Conservation (phyloP, 2,888 invertebrate genomes). For the Synergus laeviventris region DNA sequence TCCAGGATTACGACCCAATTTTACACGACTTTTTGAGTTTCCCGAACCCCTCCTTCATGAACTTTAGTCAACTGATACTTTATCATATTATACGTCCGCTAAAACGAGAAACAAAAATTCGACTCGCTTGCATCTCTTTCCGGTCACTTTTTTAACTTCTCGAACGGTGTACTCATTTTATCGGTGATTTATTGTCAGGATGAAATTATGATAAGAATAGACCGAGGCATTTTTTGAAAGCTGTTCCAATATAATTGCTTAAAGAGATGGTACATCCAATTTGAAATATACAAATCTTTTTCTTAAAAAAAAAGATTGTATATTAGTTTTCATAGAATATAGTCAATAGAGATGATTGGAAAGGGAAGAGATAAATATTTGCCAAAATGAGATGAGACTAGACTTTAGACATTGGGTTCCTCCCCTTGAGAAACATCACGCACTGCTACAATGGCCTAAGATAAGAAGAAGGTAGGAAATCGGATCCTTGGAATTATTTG, state of each 20-base stretch:
- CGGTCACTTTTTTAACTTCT: conserved; percentile 1
- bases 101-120: conserved; percentile 10
- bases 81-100: conserved; percentile 4
- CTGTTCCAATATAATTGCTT: no score
- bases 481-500: not conserved
- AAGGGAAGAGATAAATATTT: not conserved
- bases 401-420: not conserved
- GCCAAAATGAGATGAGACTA: not conserved
- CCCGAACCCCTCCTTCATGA: conserved; percentile 14
- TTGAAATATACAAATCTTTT: no score
- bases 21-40: conserved; percentile 25
- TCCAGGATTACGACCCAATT: conserved; percentile 31
- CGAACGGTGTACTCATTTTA: not conserved
- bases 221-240: not conserved
- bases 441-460: not conserved
- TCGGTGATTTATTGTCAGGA: conserved; percentile 15
- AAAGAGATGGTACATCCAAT: no score
- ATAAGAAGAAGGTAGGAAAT: not conserved
- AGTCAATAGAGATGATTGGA: not conserved
- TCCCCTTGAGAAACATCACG: not conserved
- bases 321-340: not conserved
- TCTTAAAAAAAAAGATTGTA: no score
- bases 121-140: conserved; percentile 4
- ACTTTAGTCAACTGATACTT: conserved; percentile 25
- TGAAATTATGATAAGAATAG: not conserved